Evolutionary conservation across 2,888 invertebrate species (phyloP).

Genomic region (Plebejus argus): DNA sequence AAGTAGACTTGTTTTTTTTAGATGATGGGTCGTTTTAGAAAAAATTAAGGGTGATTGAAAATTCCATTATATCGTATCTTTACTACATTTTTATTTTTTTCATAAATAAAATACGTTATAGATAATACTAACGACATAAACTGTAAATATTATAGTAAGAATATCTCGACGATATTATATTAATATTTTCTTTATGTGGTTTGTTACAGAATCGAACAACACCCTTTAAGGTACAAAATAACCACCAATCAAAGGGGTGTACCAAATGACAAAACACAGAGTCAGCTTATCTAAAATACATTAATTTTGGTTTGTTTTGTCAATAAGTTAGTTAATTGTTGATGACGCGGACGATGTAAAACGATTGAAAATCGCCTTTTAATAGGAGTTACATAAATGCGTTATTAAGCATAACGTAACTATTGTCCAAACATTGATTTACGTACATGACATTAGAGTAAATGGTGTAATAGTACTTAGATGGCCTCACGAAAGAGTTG

Average conservation of each 20-base stretch:
- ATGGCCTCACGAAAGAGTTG: neutral
- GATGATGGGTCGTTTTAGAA: too few species aligned
- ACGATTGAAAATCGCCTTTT: constrained; percentile 18
- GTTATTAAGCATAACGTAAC: neutral
- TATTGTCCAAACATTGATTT: constrained; percentile 7
- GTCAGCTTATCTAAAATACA: constrained; percentile 17
- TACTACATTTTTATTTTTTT: too few species aligned
- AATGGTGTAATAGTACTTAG: neutral
- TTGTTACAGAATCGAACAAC: neutral
- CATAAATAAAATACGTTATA: too few species aligned
- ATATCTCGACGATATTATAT: too few species aligned
- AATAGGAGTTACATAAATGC: neutral
- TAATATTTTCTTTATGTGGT: neutral
- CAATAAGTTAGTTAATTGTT: constrained; percentile 20
- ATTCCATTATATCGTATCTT: too few species aligned
- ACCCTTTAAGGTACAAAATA: neutral
- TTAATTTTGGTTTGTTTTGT: constrained; percentile 28
- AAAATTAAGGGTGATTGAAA: too few species aligned
- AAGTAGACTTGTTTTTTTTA: too few species aligned
- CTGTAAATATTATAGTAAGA: too few species aligned
- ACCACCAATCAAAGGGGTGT: neutral
- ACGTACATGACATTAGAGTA: neutral
- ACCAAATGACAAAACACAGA: constrained; percentile 3
- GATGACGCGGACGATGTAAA: neutral
- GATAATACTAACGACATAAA: too few species aligned